Base-by-base conservation (phyloP, 1,140 invertebrate species). In the Drosophila ananassae region DNA sequence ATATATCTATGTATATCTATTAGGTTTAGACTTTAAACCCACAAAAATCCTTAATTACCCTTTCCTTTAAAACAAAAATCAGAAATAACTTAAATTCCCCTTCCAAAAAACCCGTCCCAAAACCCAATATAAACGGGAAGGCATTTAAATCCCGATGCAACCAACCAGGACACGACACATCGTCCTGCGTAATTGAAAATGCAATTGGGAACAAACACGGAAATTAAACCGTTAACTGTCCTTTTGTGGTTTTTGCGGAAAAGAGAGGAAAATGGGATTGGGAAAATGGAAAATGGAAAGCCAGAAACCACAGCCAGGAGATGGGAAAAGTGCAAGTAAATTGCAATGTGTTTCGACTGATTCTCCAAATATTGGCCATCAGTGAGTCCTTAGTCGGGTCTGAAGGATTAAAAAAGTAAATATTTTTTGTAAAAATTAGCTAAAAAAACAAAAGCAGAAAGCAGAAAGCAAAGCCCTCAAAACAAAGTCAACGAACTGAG, bases 301-400 rank as follows among this genome's bases (percentile, higher is more conserved):
- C 22, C 66, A 6, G 5, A 57, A 50, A 69, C 63, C 66, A 32
- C 63, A 69, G 47, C 22, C 51, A 67, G 22, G 37, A 44, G 48
- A 39, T 39, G 52, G 44, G 54, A 73, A 73, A 81, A 81, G 78
- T 81, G 79, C 73, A 81, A 81, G 78, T 81, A 52, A 68, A 62
- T 8, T 47, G 17, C 17, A 47, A 10, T 24, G 44, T 47, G 44
- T 47, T 21, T 17, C 6, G 13, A 17, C 17, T 44, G 41, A 5
- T 13, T n/a, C 6, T 28, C 6, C 7, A 6, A 32, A 8, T 6
- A 32, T 32, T 32, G 6, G 17, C 17, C 17, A 17, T 17, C 17
- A 17, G 17, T 17, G 17, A 17, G 1, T 17, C 17, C 17, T 17
- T 17, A 0, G 17, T 17, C 1, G 17, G 17, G 17, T 17, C 17